Percentiles rank a stretch among this genome's conserved stretches.
Evolutionary conservation across 1,140 invertebrate genomes (phyloP).

Genomic region (Drosophila nigromelanica): DNA sequence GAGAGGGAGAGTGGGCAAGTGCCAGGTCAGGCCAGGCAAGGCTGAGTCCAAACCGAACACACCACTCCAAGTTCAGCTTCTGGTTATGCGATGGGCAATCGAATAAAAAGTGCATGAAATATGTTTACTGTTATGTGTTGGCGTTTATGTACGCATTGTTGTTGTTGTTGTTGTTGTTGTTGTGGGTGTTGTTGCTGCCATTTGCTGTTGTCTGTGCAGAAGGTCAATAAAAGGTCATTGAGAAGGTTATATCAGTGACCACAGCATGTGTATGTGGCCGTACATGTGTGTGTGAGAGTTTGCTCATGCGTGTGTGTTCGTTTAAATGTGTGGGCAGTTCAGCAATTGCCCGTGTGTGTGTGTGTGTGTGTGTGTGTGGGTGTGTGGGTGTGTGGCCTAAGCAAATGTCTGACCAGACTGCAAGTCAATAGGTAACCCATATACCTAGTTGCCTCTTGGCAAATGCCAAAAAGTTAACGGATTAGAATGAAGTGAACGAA

Average conservation of each 20-base stretch:
- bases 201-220: constrained; percentile 46
- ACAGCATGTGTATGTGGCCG: constrained; percentile 14
- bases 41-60: not conserved
- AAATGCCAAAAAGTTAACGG: constrained; percentile 59
- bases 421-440: constrained; percentile 72
- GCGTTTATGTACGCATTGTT: constrained; percentile 62
- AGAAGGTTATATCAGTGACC: constrained; percentile 62
- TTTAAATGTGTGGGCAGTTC: constrained; percentile 34
- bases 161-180: constrained; percentile 22
- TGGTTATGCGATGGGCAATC: constrained; percentile 62
- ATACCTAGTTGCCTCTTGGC: constrained; percentile 55
- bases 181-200: not conserved
- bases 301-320: constrained; percentile 33
- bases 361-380: constrained; percentile 19
- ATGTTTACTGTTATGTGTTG: constrained; percentile 75
- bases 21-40: not conserved
- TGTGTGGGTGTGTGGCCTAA: constrained; percentile 6
- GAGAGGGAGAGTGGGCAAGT: constrained; percentile 5
- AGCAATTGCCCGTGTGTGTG: constrained; percentile 8
- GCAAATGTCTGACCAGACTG: constrained; percentile 43
- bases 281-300: constrained; percentile 15
- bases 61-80: constrained; percentile 27
- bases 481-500: constrained; percentile 64
- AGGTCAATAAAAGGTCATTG: constrained; percentile 75
- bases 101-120: constrained; percentile 75